A percentile compares a stretch with the other conserved stretches of the same genome.
These are phyloP conservation scores for Glaucomys volans DNA, from an alignment of 2,113 vertebrate genomes.

Conservation along the genomic window DNA sequence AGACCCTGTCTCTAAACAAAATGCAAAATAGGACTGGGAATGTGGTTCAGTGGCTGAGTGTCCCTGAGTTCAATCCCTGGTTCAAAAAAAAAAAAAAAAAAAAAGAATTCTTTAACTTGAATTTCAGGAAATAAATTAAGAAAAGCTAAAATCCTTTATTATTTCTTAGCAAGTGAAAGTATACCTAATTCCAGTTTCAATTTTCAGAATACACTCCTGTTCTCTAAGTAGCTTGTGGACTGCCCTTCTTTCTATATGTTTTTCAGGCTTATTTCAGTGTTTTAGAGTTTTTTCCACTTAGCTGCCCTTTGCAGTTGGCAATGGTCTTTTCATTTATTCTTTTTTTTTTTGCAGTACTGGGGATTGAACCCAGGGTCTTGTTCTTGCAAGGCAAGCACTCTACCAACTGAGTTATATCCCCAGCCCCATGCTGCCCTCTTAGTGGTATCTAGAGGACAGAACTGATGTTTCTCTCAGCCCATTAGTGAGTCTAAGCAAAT, in stretches of 20 bases:
- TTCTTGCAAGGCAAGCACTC: too few relatives aligned
- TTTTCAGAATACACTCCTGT: not conserved
- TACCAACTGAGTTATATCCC: too few relatives aligned
- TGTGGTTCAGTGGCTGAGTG: too few relatives aligned
- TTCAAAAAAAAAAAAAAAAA: too few relatives aligned
- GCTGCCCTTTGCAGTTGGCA: not conserved
- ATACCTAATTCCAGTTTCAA: not conserved
- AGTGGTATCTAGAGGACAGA: not conserved
- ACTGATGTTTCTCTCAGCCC: not conserved
- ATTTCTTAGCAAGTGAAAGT: not conserved
- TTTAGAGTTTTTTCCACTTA: not conserved
- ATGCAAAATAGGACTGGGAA: too few relatives aligned
- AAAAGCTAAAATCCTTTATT: not conserved
- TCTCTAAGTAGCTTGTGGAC: not conserved
- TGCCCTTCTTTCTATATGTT: not conserved
- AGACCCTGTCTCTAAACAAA: too few relatives aligned
- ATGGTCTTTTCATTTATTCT: too few relatives aligned
- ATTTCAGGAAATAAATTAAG: constrained; percentile 28
- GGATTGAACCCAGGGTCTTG: too few relatives aligned
- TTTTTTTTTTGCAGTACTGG: too few relatives aligned
- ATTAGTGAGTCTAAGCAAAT: not conserved
- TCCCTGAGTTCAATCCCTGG: too few relatives aligned
- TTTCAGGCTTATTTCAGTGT: not conserved
- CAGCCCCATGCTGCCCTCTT: not conserved
- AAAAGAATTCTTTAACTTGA: not conserved